phyloP scores from a whole-genome alignment of 35 echinoderm and acorn worm species.

The Acanthaster planci region DNA sequence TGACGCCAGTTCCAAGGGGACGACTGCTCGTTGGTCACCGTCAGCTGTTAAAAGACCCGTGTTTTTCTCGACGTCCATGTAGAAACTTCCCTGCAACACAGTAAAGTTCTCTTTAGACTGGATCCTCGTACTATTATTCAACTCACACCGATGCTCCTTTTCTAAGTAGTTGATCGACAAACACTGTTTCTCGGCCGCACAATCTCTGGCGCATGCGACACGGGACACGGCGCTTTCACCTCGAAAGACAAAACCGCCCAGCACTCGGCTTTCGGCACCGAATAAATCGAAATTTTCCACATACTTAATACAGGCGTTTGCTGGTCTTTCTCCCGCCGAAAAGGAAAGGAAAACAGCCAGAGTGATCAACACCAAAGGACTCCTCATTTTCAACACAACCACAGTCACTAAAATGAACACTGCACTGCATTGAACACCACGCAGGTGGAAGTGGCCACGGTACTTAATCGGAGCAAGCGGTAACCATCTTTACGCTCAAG shows the following conservation, averaged over 20 bases:
- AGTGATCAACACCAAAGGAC: too few species aligned
- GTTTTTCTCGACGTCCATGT: not conserved
- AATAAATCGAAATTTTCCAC: not conserved
- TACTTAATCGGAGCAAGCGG: too few species aligned
- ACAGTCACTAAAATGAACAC: too few species aligned
- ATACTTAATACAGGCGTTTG: not conserved
- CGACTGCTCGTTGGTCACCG: too few species aligned
- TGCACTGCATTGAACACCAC: too few species aligned
- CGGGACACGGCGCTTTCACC: not conserved
- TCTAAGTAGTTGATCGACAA: slow-evolving; percentile 16
- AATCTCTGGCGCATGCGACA: not conserved
- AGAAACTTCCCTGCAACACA: not conserved
- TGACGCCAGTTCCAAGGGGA: not conserved
- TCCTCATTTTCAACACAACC: too few species aligned
- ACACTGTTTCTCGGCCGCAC: not conserved
- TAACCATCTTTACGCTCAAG: too few species aligned
- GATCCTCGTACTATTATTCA: not conserved
- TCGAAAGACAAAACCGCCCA: not conserved
- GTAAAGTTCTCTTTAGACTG: not conserved
- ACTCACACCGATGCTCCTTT: not conserved
- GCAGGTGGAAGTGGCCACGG: too few species aligned
- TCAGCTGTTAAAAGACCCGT: not conserved
- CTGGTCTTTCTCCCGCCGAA: too few species aligned
- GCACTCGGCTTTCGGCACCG: not conserved
- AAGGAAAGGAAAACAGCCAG: too few species aligned